Evolutionary conservation across 64 coral and sea anemone genomes (phyloP).

Genomic region (Cladopsammia gracilis): DNA sequence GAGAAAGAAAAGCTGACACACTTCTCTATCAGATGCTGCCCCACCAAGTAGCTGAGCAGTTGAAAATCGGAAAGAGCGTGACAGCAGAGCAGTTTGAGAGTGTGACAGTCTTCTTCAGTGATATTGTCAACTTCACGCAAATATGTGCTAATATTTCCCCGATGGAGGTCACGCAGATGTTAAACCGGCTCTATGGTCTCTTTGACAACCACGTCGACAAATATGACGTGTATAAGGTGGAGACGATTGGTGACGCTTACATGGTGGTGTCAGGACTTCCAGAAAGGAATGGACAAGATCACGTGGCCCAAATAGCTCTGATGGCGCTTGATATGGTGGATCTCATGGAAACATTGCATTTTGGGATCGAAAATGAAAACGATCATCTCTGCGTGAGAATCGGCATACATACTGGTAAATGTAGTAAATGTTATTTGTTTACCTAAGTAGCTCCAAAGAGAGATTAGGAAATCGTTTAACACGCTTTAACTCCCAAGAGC

Average conservation of each 20-base stretch:
- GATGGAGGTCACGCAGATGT: constrained; percentile 79
- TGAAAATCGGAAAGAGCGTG: constrained; percentile 79
- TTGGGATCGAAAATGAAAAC: background rate
- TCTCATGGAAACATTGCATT: constrained; percentile 27
- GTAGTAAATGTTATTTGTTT: too few species aligned
- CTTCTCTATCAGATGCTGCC: constrained; percentile 86
- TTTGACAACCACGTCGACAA: constrained; percentile 69
- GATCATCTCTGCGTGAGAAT: constrained; percentile 37
- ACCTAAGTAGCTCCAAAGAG: too few species aligned
- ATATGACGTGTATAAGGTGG: constrained; percentile 78
- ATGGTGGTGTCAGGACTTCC: constrained; percentile 77
- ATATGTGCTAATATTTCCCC: constrained; percentile 82
- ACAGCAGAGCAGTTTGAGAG: constrained; percentile 83
- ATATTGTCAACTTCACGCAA: constrained; percentile 88
- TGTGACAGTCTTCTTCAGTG: constrained; percentile 89
- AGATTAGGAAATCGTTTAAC: too few species aligned
- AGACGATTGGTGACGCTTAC: constrained; percentile 78
- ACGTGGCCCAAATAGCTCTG: constrained; percentile 45
- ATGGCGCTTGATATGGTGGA: constrained; percentile 63
- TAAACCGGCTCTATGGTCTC: constrained; percentile 67
- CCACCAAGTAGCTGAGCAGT: constrained; percentile 75
- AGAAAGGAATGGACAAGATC: constrained; percentile 30
- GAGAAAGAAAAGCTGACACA: constrained; percentile 76
- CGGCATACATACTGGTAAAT: constrained; percentile 19
- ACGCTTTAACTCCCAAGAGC: background rate